Evolutionary conservation across 2,797 vertebrate genomes (phyloP).

Genomic region (Lutjanus campechanus): DNA sequence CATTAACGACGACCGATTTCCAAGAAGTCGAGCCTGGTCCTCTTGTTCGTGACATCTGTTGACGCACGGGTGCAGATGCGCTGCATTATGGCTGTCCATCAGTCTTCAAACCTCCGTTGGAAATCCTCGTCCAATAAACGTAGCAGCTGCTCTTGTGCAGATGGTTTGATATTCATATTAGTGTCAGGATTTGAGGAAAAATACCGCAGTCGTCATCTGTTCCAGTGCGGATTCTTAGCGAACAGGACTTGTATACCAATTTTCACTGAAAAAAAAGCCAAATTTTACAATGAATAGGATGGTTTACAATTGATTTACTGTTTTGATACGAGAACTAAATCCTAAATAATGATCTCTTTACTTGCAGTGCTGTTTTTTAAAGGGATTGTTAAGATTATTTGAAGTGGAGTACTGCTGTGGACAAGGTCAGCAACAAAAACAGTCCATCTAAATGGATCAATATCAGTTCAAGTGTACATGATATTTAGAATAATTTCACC

Average conservation of each 20-base stretch:
- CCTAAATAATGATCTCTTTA: not conserved
- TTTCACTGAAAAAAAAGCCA: not conserved
- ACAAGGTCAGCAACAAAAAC: no score
- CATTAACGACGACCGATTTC: not conserved
- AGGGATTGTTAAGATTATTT: no score
- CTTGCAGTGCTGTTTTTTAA: not conserved
- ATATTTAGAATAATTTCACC: no score
- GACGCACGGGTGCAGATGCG: not conserved
- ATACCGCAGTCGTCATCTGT: slow-evolving; percentile 9
- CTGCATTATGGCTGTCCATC: slow-evolving; percentile 3
- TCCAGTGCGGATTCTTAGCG: not conserved
- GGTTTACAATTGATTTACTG: not conserved
- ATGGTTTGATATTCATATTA: slow-evolving; percentile 27
- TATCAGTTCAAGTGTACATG: no score
- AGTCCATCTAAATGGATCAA: no score
- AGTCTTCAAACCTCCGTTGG: not conserved
- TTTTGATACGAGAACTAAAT: not conserved
- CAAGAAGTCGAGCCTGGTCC: slow-evolving; percentile 33
- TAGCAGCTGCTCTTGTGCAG: slow-evolving; percentile 49
- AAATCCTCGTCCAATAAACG: slow-evolving; percentile 2
- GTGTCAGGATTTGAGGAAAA: slow-evolving; percentile 27
- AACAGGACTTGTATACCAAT: not conserved
- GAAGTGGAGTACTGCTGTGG: no score
- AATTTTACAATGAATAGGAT: not conserved
- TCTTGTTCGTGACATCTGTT: slow-evolving; percentile 2